Percentiles rank a stretch among this genome's conserved stretches.
These are phyloP conservation scores for Drosophila mimica DNA, from an alignment of 2,888 invertebrate species.

Conservation along the genomic window DNA sequence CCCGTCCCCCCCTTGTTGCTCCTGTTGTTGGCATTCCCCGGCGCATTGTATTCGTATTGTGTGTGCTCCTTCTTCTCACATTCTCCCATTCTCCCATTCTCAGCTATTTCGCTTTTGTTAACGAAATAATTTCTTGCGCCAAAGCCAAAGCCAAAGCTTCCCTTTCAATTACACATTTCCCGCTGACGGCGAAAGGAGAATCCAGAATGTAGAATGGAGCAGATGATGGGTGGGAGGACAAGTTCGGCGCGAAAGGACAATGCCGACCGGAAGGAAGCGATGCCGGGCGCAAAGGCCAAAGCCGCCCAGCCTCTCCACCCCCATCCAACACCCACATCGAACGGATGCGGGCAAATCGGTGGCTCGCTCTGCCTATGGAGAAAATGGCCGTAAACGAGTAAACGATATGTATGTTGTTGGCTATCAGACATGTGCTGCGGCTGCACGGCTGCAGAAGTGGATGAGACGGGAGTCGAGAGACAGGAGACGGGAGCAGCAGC, in stretches of 20 bases:
- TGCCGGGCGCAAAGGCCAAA: constrained; percentile 51
- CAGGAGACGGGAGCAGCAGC: constrained; percentile 28
- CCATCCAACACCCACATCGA: constrained; percentile 1
- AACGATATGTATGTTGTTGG: constrained; percentile 54
- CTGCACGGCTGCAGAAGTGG: background rate
- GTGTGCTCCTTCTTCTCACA: constrained; percentile 33
- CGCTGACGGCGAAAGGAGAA: constrained; percentile 47
- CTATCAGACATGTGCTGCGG: constrained; percentile 58
- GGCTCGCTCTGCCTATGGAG: constrained; percentile 60
- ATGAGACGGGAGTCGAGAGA: constrained; percentile 15
- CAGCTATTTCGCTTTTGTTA: constrained; percentile 75
- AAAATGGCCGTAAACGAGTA: constrained; percentile 50
- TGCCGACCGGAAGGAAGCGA: constrained; percentile 71
- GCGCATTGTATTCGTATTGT: constrained; percentile 57
- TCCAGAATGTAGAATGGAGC: background rate
- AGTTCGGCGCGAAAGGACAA: constrained; percentile 71
- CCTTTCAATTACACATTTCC: constrained; percentile 83
- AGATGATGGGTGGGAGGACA: constrained; percentile 1
- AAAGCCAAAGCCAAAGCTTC: constrained; percentile 81
- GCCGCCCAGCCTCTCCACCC: constrained; percentile 5
- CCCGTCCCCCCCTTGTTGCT: background rate
- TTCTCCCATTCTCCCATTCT: constrained; percentile 26
- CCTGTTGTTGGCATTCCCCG: constrained; percentile 32
- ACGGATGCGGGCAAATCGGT: constrained; percentile 60
- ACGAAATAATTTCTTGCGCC: constrained; percentile 80